Base-by-base conservation (phyloP, 2,797 vertebrate species). In the Epinephelus malabaricus region DNA sequence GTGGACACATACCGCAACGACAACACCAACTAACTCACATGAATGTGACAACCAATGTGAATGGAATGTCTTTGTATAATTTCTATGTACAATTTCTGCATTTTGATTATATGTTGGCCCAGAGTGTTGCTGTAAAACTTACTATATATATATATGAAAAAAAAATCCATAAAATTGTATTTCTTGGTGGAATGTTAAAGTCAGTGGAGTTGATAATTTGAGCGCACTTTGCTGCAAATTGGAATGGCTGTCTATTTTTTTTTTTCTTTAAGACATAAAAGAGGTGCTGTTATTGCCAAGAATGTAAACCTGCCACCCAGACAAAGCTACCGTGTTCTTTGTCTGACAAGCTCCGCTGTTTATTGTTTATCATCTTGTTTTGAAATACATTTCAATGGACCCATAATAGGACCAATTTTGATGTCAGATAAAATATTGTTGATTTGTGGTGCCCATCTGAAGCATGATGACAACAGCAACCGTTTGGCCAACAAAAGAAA, bases 1-100 rank as follows among this genome's bases (percentile, higher is more conserved):
- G 94, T 95, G 95, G 95, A 88, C 77, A 45, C 69, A 61, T 0
- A 45, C 84, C 84, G 86, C 90, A 90, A 79, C 82, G 60, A 56
- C 89, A 76, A 55, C 77, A 34, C 71, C 72, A 59, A 79, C 59
- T 45, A 17, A 67, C 73, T 82, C 71, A 55, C 51, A 54, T 14
- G 85, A 90, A 84, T 73, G 83, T 76, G 76, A 80, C 5, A 51
- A 81, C 69, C 68, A 61, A 79, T 54, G 63, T 80, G 81, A 76
- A 78, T 58, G 0, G 63, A 86, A 84, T 53, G 78, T 76, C 69
- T 86, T 81, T 80, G 49, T 78, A 62, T 80, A 45, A 58, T 59
- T 65, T 78, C 4, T 69, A 19, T 81, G 61, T 76, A 40, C 21
- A 56, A 53, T 67, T 8, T 72, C 64, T 80, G 76, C 72, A 79